Base-by-base conservation (phyloP, 2,113 vertebrate genomes). In the Nothobranchius furzeri region DNA sequence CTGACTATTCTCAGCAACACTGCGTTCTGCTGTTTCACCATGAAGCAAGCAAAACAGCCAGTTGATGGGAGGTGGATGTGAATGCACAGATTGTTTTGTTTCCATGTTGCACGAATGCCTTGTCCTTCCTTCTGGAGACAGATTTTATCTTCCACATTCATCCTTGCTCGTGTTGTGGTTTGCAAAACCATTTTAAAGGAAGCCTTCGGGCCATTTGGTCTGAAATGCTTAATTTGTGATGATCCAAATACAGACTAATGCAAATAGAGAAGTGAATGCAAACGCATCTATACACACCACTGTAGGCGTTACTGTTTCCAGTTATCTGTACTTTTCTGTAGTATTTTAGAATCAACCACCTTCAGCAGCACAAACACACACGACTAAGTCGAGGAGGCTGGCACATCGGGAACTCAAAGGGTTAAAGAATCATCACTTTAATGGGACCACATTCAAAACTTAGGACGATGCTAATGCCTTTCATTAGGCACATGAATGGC, bases 371-470 rank as follows among this genome's bases (percentile, higher is more conserved):
- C 82, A 88, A 87, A 89, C 87, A 57, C 74, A 30, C 30, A 30
- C 30, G 42, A 55, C 20, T 20, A 20, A 20, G 20, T 20, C 66
- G 58, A 63, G 80, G 64, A 84, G 81, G 79, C 67, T 45, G 80
- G 84, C 88, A 86, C 68, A 59, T 84, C 85, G 36, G 64, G 73
- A 80, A 92, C 93, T 94, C 95, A 95, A 94, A 95, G 94, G 94
- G 94, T 95, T 94, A 94, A 94, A 94, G 81, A 54, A 58, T 79
- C 60, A 64, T 79, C 73, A 42, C 57, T 85, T 76, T 68, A 49
- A 71, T 52, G 59, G 55, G 61, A 68, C 67, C 78, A 36, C 71
- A 79, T 82, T 82, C 4, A 11, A 56, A 47, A 72, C 63, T 68
- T 7, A 4, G 4, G 67, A 15, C 35, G 5, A 45, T 52, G 45